Base-by-base conservation (phyloP, 2,113 vertebrate species). In the Malaclemys terrapin region DNA sequence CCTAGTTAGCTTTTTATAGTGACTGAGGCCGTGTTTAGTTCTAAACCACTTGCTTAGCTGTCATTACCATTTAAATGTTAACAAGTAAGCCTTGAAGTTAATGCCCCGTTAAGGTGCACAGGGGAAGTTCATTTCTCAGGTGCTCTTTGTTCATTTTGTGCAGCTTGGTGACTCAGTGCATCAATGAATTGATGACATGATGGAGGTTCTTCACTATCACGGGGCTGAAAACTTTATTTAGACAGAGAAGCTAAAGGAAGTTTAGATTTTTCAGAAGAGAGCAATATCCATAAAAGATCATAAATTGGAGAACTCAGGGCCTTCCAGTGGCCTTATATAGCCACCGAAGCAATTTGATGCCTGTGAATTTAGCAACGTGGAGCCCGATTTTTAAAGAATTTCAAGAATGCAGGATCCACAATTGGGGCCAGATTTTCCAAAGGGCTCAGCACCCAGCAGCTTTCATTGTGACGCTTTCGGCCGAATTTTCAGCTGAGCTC, bases 31-130 rank as follows among this genome's bases (percentile, higher is more conserved):
- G 62, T 84, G 6, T 93, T 95, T 38, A 94, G 81, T 95, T 94
- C 88, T 96, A 91, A 79, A 93, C 86, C 95, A 57, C 95, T 96
- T 92, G 85, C 72, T 94, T 85, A 94, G 80, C 85, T 24, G 89
- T 81, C 94, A 80, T 93, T 45, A 2, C 31, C 50, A 8, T 80
- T 92, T 87, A 80, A 91, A 35, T 72, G 89, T 69, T 84, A 45
- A 45, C 88, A 89, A 38, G 31, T 80, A 82, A 16, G 45, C 82
- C 90, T 76, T 81, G 85, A 12, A 93, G 29, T 1, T 56, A 87
- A 84, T 2, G 1, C 14, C 16, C 57, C 22, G 1, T 72, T 90
- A 62, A 87, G 81, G 90, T 82, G 50, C 62, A 56, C 57, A 9
- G 53, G 54, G n/a, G 49, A 62, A 80, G 75, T 93, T 17, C 80